phyloP scores from a whole-genome alignment of 2,888 invertebrate genomes.

The Orthosia gothica region DNA sequence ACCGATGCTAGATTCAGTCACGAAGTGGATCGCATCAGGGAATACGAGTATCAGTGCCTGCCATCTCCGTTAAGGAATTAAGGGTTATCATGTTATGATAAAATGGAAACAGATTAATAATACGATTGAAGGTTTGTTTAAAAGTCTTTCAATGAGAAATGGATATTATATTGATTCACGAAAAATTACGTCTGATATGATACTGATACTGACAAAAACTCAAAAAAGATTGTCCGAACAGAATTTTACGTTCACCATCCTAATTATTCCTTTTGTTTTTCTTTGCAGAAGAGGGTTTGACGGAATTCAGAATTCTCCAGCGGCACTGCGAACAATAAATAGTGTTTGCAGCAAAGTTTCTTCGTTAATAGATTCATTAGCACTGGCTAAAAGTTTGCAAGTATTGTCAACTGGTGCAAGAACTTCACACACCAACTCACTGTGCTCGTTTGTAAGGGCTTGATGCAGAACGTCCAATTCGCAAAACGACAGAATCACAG shows the following conservation, averaged over 20 bases:
- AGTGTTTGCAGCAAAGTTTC: slow-evolving; percentile 34
- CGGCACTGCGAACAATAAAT: slow-evolving; percentile 1
- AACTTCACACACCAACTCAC: slow-evolving; percentile 3
- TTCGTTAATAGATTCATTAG: slow-evolving; percentile 54
- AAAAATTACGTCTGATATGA: too few species aligned
- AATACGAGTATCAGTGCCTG: slow-evolving; percentile 18
- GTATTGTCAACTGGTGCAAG: slow-evolving; percentile 36
- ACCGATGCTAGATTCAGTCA: slow-evolving; percentile 2
- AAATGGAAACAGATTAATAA: too few species aligned
- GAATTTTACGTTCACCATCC: not conserved
- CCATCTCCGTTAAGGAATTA: too few species aligned
- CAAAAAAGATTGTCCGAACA: too few species aligned
- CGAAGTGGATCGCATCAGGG: slow-evolving; percentile 2
- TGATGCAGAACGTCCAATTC: not conserved
- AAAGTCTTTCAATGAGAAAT: too few species aligned
- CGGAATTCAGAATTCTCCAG: not conserved
- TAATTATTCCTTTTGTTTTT: not conserved
- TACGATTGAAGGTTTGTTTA: too few species aligned
- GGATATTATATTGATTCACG: too few species aligned
- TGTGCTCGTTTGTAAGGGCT: not conserved
- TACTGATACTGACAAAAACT: too few species aligned
- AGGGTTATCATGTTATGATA: too few species aligned
- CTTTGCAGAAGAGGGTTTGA: not conserved
- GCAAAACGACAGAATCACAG: not conserved
- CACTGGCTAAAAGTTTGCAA: slow-evolving; percentile 27